Evolutionary conservation across 2,797 vertebrate species (phyloP).

Genomic region (Propithecus perrieri): DNA sequence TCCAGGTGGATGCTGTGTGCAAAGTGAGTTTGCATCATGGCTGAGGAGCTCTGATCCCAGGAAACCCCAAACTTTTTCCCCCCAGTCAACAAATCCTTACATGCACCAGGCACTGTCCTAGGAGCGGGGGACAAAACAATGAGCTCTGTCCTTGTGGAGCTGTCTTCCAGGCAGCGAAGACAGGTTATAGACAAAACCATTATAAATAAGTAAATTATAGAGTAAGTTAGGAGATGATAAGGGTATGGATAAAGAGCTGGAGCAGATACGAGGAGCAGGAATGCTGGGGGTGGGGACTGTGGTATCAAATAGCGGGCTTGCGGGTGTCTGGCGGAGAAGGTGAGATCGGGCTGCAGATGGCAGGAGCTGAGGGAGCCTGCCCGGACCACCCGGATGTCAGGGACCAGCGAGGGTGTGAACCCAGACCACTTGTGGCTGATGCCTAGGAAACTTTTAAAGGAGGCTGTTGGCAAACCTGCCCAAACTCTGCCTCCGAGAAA

Average conservation of each 20-base stretch:
- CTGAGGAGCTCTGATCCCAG: background rate
- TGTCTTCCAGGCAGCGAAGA: no score
- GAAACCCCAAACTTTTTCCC: background rate
- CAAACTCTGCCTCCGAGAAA: background rate
- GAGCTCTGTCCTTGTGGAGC: background rate
- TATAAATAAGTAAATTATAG: accelerated
- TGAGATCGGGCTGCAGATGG: background rate
- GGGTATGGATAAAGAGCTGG: background rate
- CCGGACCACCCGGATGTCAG: accelerated
- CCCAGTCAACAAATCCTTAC: background rate
- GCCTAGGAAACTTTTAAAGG: background rate
- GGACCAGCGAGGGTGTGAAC: background rate
- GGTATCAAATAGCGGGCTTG: accelerated
- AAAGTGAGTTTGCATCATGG: background rate
- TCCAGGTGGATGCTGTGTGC: accelerated
- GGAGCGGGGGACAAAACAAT: background rate
- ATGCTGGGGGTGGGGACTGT: no score
- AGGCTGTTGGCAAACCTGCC: background rate
- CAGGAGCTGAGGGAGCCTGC: background rate
- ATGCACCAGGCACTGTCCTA: background rate
- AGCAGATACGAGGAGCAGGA: accelerated
- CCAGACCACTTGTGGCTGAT: background rate
- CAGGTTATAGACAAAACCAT: background rate
- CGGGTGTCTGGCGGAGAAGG: background rate
- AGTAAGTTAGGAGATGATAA: background rate